Evolutionary conservation across 1,140 invertebrate species (phyloP), one percentile per base, ranked within the genome.

Genomic region (Drosophila hydei): DNA sequence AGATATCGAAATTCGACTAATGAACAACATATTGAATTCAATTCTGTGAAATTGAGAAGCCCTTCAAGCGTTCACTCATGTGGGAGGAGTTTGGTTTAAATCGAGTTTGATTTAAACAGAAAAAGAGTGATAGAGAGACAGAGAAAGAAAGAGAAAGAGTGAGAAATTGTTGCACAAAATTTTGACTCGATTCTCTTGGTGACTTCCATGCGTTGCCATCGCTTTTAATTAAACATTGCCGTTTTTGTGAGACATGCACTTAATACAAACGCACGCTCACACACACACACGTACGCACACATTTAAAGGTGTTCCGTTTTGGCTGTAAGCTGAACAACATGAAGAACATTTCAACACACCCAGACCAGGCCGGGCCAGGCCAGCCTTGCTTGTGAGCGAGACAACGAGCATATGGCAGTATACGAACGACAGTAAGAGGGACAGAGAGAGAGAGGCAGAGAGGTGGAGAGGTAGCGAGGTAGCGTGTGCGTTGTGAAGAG

Each of bases 191-290:
- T 33, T 48, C 2, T 48, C 23, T 1, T 30, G 25, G 3, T 45
- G 43, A 21, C 18, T 2, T 56, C 25, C 23, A 56, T 42, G 25
- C 25, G 48, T 50, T 84, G 60, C 72, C 60, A 65, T 72, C 80
- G 64, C 64, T 85, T 84, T 84, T 84, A 84, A 84, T 84, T 84
- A 84, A 84, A 84, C 80, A 84, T 85, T 84, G 77, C 77, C 80
- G 64, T 77, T 84, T 76, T 81, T 67, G 73, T 59, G 38, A 62
- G 64, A 79, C 64, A 76, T 75, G 56, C 68, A 78, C 72, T 52
- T 54, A 76, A 75, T 65, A 71, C 71, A 79, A 27, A 61, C 19
- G 30, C 36, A 36, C 25, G 40, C 6, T 18, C 38, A 47, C 60
- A n/a, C 11, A 21, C 9, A 47, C 48, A 59, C 36, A 43, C 14